Conservation (phyloP, 2,888 invertebrate genomes). For the Meiosimyza platycephala region DNA sequence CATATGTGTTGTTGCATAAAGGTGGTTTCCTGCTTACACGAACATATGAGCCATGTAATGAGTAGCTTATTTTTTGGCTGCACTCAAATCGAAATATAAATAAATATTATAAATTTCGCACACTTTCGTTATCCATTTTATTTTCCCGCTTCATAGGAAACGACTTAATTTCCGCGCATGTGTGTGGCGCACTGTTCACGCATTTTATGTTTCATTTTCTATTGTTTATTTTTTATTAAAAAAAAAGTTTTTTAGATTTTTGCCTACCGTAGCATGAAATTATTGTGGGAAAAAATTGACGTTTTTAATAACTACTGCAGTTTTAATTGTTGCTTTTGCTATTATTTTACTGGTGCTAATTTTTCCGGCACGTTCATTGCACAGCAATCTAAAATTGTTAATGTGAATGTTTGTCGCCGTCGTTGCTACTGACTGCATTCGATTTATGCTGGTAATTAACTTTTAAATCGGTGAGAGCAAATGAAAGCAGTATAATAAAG, state of each 20-base stretch:
- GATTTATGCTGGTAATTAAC: neutral
- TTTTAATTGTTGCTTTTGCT: conserved; percentile 17
- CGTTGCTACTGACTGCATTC: conserved; percentile 5
- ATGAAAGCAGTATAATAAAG: too few species aligned
- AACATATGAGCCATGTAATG: neutral
- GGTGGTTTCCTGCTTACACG: neutral
- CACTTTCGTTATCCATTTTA: too few species aligned
- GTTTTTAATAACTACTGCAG: neutral
- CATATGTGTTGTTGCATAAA: neutral
- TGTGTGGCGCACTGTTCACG: neutral
- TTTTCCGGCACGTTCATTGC: conserved; percentile 48
- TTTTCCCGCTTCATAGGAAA: neutral
- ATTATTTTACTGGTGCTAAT: conserved; percentile 50
- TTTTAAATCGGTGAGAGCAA: conserved; percentile 2
- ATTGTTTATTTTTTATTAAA: conserved; percentile 31
- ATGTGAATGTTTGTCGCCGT: conserved; percentile 1
- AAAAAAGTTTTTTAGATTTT: conserved; percentile 35
- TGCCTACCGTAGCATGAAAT: neutral
- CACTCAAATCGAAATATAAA: too few species aligned
- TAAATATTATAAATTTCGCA: too few species aligned
- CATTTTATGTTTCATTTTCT: neutral
- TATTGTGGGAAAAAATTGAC: conserved; percentile 11
- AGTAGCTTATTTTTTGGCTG: neutral
- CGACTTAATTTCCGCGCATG: conserved; percentile 11
- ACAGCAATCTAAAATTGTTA: neutral